phyloP scores from a whole-genome alignment of 2,888 invertebrate genomes.

The Scotopteryx bipunctaria region DNA sequence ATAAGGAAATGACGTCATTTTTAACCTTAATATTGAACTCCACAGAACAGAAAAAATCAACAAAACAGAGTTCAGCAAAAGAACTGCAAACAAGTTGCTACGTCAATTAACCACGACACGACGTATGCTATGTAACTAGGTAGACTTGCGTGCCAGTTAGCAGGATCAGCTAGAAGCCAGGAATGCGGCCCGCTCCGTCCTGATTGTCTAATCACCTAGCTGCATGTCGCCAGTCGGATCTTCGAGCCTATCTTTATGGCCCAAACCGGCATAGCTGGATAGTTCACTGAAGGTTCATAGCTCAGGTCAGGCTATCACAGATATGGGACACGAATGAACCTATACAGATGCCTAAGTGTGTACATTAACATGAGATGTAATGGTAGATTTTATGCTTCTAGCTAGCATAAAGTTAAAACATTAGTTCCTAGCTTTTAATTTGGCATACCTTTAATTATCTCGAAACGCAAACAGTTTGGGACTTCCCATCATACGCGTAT shows the following conservation, averaged over 20 bases:
- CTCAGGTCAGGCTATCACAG: no score
- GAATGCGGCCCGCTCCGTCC: conserved; percentile 26
- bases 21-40: not conserved
- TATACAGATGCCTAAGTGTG: no score
- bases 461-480: no score
- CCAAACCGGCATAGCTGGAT: not conserved
- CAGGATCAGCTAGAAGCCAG: conserved; percentile 23
- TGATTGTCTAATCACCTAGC: conserved; percentile 29
- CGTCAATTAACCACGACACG: conserved; percentile 16
- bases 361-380: no score
- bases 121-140: conserved; percentile 15
- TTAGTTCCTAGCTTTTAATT: no score
- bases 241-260: conserved; percentile 21
- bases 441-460: no score
- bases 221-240: conserved; percentile 22
- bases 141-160: conserved; percentile 16
- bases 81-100: conserved; percentile 16
- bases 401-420: no score
- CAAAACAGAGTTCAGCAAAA: conserved; percentile 12
- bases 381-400: no score
- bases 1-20: no score
- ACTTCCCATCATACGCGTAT: no score
- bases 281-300: no score
- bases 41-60: not conserved
- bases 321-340: no score